phyloP scores from a whole-genome alignment of 2,888 invertebrate species.

The Ethmia dodecea region DNA sequence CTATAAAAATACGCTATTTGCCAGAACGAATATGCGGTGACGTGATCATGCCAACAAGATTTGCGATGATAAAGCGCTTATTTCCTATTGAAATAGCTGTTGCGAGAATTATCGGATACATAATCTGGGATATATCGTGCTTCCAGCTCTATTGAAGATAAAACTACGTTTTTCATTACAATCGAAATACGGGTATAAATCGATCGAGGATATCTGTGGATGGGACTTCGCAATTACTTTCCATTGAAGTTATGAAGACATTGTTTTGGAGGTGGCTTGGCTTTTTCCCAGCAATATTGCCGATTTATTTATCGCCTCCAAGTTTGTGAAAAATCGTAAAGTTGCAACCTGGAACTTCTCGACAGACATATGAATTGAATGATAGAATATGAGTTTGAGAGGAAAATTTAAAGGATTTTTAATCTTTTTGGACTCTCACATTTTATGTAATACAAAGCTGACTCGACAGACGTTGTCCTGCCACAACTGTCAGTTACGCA shows the following conservation, averaged over 20 bases:
- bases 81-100: constrained; percentile 11
- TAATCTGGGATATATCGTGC: constrained; percentile 7
- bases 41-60: constrained; percentile 22
- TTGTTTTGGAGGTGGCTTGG: constrained; percentile 12
- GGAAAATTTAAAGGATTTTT: constrained; percentile 19
- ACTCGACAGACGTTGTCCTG: too few relatives aligned
- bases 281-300: constrained; percentile 21
- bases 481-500: too few relatives aligned
- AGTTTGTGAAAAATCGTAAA: constrained; percentile 32
- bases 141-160: constrained; percentile 8
- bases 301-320: constrained; percentile 30
- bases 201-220: constrained; percentile 3
- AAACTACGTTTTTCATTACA: constrained; percentile 6
- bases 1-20: constrained; percentile 52
- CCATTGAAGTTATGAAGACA: constrained; percentile 17
- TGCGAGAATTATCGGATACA: constrained; percentile 2
- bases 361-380: constrained; percentile 24
- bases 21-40: constrained; percentile 41
- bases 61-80: constrained; percentile 17
- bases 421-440: not conserved
- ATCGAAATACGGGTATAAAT: constrained; percentile 9
- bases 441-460: not conserved
- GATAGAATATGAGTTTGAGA: constrained; percentile 22
- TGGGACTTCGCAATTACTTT: constrained; percentile 19
- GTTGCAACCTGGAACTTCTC: constrained; percentile 20